Evolutionary conservation across 2,797 vertebrate genomes (phyloP), one percentile per base, ranked within the genome.

Genomic region (Artibeus lituratus): DNA sequence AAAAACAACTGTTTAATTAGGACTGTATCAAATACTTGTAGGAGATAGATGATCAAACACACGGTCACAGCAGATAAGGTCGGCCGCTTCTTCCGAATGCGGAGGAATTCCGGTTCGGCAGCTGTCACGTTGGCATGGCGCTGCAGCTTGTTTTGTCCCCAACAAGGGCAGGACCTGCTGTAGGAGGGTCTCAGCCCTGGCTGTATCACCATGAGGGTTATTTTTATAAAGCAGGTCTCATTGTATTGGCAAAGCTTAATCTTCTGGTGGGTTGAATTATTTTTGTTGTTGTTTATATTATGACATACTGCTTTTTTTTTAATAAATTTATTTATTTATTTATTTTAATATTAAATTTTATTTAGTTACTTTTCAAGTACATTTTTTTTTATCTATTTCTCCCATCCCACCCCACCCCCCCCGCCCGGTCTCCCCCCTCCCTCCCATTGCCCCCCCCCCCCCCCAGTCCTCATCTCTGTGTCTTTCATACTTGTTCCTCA

Each of bases 211-310:
- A 47, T 76, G 24, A 89, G 21, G 49, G 77, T 96, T 97, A 95
- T 97, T 97, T 96, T 97, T 96, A 92, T 94, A 94, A 85, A 95
- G 74, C 8, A 65, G 44, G 7, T 92, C 87, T 95, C 59, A 85
- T 91, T 96, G 73, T 93, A 88, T 90, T 95, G 73, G 94, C 87
- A 96, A 70, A 91, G n/a, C 26, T 90, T 87, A 96, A 84, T 93
- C 67, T 69, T 90, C 21, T 85, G 11, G 49, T 87, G 74, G 91
- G 81, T 72, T 84, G 78, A 95, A 35, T 89, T 72, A 37, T 16
- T 96, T 82, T 96, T 83, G 94, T 86, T 92, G n/a, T 91, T 49
- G 51, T 53, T 92, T 32, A 62, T 73, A 47, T 94, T 87, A 77
- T 92, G 89, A 80, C 42, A 92, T 76, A 77, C 1, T 85, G 19